Conservation (phyloP, 1,140 invertebrate genomes). For the Apocrypta bakeri region DNA sequence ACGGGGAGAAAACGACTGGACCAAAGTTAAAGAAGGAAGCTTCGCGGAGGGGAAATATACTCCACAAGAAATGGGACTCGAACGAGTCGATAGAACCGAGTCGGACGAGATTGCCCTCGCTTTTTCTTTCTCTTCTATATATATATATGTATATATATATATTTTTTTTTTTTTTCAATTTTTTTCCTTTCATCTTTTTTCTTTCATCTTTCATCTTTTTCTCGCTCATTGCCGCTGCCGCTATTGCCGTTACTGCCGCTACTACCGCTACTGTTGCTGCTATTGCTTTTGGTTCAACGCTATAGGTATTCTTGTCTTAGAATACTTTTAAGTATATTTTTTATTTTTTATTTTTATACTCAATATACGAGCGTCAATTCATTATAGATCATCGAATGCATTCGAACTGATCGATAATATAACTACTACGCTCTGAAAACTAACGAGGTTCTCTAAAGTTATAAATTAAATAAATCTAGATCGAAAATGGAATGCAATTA, state of each 20-base stretch:
- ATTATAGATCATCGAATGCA: too few relatives aligned
- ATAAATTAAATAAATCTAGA: background rate
- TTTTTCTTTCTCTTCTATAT: conserved; percentile 18
- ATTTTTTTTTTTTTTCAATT: background rate
- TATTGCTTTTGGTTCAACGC: too few relatives aligned
- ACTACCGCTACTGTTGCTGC: too few relatives aligned
- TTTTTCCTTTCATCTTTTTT: background rate
- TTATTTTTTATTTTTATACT: too few relatives aligned
- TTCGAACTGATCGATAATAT: background rate
- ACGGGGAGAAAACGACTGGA: conserved; percentile 9
- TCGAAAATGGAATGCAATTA: background rate
- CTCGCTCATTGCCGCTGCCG: background rate
- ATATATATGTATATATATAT: too few relatives aligned
- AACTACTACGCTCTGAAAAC: background rate
- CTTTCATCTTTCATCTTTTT: conserved; percentile 1
- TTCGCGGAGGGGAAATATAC: conserved; percentile 37
- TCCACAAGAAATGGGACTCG: conserved; percentile 21
- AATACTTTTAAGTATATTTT: too few relatives aligned
- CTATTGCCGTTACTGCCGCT: background rate
- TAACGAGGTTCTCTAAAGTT: background rate
- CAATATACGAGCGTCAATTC: too few relatives aligned
- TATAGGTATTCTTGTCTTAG: too few relatives aligned
- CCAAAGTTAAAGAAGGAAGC: background rate
- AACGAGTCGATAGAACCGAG: conserved; percentile 58
- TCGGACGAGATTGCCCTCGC: conserved; percentile 62